These are phyloP conservation scores for Styela plicata DNA, from an alignment of 23 tunicate species.

Conservation along the genomic window DNA sequence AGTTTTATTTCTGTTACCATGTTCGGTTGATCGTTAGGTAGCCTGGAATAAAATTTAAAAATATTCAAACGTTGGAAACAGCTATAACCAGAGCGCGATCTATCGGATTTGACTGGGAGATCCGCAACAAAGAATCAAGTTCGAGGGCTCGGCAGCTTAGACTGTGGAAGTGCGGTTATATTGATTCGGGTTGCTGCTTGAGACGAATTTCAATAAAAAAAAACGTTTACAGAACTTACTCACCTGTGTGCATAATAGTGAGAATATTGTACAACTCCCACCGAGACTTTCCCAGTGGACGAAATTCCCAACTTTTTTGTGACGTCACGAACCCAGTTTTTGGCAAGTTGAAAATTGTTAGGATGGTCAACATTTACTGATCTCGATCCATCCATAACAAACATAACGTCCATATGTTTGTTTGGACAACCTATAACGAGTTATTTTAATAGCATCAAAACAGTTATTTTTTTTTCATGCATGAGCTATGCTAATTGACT, in stretches of 20 bases:
- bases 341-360: constrained; percentile 33
- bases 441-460: too few relatives aligned
- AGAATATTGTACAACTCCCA: constrained; percentile 61
- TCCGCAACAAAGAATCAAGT: too few relatives aligned
- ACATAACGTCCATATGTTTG: constrained; percentile 41
- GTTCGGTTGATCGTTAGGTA: neutral
- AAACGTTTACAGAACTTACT: neutral
- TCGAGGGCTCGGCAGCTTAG: too few relatives aligned
- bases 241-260: constrained; percentile 27
- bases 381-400: constrained; percentile 56
- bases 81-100: too few relatives aligned
- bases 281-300: constrained; percentile 17
- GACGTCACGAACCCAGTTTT: constrained; percentile 38
- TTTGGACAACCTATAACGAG: constrained; percentile 20
- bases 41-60: neutral
- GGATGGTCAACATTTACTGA: constrained; percentile 22
- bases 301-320: constrained; percentile 22
- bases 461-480: too few relatives aligned
- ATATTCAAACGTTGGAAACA: too few relatives aligned
- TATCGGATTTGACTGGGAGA: too few relatives aligned
- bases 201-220: too few relatives aligned
- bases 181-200: too few relatives aligned
- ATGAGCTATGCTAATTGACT: too few relatives aligned
- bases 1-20: constrained; percentile 52
- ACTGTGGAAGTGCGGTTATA: too few relatives aligned